Conservation (phyloP, 2,113 vertebrate species). For the Xiphias gladius region DNA sequence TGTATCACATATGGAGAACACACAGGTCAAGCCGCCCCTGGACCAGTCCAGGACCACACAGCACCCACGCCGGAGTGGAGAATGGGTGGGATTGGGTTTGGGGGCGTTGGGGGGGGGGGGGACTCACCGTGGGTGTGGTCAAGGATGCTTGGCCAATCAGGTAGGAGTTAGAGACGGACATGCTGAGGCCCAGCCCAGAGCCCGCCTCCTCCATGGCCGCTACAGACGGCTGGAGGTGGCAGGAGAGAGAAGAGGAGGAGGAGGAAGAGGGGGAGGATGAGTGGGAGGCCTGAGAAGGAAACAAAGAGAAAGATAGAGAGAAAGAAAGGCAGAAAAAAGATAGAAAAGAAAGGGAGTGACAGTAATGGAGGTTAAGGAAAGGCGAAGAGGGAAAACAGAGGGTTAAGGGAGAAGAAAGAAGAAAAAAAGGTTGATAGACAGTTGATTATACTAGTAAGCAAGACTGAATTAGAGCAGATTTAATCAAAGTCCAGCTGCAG, state of each 20-base stretch:
- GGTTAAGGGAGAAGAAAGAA: slow-evolving; percentile 36
- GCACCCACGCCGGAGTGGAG: slow-evolving; percentile 52
- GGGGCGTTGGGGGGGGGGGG: background rate
- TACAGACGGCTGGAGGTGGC: slow-evolving; percentile 91
- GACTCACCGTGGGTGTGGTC: slow-evolving; percentile 97
- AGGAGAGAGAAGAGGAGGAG: slow-evolving; percentile 91
- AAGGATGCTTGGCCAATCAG: slow-evolving; percentile 95
- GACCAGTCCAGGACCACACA: slow-evolving; percentile 63
- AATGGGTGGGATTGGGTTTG: slow-evolving; percentile 15
- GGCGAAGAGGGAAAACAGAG: slow-evolving; percentile 17
- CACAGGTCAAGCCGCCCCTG: slow-evolving; percentile 50
- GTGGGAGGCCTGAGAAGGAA: slow-evolving; percentile 91
- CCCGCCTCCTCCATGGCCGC: slow-evolving; percentile 92
- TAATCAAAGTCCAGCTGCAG: slow-evolving; percentile 61
- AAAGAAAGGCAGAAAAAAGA: slow-evolving; percentile 9
- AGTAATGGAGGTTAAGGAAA: slow-evolving; percentile 23
- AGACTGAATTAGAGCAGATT: slow-evolving; percentile 71
- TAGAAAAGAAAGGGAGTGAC: slow-evolving; percentile 39
- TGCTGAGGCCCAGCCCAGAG: slow-evolving; percentile 94
- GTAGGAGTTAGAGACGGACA: slow-evolving; percentile 99
- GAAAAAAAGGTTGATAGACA: slow-evolving; percentile 49
- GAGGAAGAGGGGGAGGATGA: slow-evolving; percentile 94
- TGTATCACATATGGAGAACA: slow-evolving; percentile 47
- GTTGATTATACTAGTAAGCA: slow-evolving; percentile 71
- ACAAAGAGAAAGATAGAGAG: slow-evolving; percentile 29